A percentile compares a stretch with the other conserved stretches of the same genome.
Conservation (phyloP, 2,797 vertebrate species). For the Taeniopygia guttata region DNA sequence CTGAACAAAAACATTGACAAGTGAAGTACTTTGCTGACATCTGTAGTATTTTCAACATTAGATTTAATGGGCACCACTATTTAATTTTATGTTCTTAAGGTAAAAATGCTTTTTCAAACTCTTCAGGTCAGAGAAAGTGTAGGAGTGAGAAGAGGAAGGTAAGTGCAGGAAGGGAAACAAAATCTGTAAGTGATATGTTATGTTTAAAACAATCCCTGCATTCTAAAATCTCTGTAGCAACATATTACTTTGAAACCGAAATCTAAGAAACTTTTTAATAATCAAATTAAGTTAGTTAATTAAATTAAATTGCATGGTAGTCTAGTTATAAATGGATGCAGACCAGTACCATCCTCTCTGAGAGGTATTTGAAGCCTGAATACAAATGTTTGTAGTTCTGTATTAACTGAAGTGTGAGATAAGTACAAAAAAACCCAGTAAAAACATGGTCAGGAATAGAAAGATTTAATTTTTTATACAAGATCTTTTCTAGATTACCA, state of each 20-base stretch:
- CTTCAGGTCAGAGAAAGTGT: neutral
- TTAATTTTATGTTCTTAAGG: neutral
- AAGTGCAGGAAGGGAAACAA: neutral
- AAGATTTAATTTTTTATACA: neutral
- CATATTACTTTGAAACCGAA: neutral
- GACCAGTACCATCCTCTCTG: neutral
- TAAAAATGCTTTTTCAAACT: neutral
- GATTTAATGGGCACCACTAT: neutral
- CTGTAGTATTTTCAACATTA: neutral
- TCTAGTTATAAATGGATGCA: neutral
- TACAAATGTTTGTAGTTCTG: neutral
- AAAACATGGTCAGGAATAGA: neutral
- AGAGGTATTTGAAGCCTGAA: neutral
- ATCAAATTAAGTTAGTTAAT: neutral
- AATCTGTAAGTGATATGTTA: neutral
- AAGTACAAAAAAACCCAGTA: neutral
- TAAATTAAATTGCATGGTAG: neutral
- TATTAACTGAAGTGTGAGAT: neutral
- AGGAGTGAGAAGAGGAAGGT: neutral
- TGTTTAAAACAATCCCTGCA: neutral
- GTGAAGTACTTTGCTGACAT: neutral
- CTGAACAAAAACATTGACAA: neutral
- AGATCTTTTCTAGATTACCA: neutral
- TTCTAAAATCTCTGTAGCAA: neutral
- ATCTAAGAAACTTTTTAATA: neutral